A percentile compares a stretch with the other conserved stretches of the same genome.
Conservation (phyloP, 2,888 invertebrate species). For the Drosophila melanosoma region DNA sequence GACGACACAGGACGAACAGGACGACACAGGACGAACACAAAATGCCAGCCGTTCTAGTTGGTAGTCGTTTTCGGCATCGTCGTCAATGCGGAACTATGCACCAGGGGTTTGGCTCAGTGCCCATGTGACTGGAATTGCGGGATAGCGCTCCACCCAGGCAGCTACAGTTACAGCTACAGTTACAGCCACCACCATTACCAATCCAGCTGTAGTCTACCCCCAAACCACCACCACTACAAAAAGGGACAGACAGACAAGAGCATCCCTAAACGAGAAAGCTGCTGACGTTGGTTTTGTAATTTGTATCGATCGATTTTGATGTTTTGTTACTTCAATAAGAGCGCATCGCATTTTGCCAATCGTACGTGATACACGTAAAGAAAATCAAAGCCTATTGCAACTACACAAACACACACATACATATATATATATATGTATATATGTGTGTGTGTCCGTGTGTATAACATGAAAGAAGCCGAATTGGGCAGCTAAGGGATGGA, state of each 20-base stretch:
- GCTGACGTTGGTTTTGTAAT: constrained; percentile 72
- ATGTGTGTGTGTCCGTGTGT: background rate
- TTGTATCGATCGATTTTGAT: constrained; percentile 78
- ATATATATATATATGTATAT: background rate
- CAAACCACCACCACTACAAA: constrained; percentile 22
- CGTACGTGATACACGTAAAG: constrained; percentile 53
- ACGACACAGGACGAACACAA: constrained; percentile 37
- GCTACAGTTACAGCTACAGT: constrained; percentile 11
- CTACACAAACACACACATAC: background rate
- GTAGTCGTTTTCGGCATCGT: constrained; percentile 15
- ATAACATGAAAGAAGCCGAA: background rate
- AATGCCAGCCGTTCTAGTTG: constrained; percentile 44
- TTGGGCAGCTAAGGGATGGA: background rate
- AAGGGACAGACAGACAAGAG: constrained; percentile 38
- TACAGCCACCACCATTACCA: constrained; percentile 5
- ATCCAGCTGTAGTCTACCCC: constrained; percentile 2
- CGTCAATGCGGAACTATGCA: constrained; percentile 71
- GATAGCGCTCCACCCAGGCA: constrained; percentile 34
- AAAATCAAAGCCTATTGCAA: constrained; percentile 24
- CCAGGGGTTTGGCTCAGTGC: constrained; percentile 46
- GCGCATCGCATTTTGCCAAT: constrained; percentile 41
- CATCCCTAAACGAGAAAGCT: constrained; percentile 54
- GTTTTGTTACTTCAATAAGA: constrained; percentile 58
- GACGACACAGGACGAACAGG: constrained; percentile 24
- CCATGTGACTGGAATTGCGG: constrained; percentile 53